These are phyloP conservation scores for Cynodonichthys magdalenae DNA, from an alignment of 2,797 vertebrate genomes.

Conservation along the genomic window DNA sequence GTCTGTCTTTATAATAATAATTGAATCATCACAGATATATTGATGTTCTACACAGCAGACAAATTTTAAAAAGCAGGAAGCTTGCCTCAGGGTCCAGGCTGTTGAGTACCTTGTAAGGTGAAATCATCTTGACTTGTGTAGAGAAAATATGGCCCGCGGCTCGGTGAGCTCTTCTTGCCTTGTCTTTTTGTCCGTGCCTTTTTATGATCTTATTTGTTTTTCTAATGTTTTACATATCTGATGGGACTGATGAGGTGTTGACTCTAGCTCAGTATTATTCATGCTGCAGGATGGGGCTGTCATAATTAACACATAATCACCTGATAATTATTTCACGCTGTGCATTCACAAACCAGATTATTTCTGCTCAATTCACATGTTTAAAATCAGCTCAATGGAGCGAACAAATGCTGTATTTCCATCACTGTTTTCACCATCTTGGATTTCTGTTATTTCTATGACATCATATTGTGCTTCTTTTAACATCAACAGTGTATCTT, in stretches of 20 bases:
- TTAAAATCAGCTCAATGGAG: background rate
- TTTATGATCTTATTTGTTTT: slow-evolving; percentile 12
- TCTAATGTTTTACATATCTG: slow-evolving; percentile 5
- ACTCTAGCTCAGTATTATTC: slow-evolving; percentile 1
- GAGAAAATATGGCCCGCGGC: slow-evolving; percentile 19
- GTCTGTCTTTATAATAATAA: background rate
- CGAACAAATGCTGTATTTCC: background rate
- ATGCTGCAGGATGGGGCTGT: background rate
- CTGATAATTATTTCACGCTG: background rate
- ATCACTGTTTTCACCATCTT: background rate
- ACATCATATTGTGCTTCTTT: background rate
- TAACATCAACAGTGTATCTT: too few relatives aligned
- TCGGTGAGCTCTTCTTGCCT: background rate
- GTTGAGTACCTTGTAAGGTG: slow-evolving; percentile 12
- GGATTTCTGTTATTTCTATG: background rate
- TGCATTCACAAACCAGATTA: background rate
- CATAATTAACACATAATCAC: background rate
- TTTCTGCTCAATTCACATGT: background rate
- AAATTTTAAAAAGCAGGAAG: slow-evolving; percentile 14
- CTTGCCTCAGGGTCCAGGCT: slow-evolving; percentile 26
- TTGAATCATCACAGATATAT: background rate
- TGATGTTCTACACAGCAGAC: slow-evolving; percentile 4
- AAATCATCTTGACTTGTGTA: slow-evolving; percentile 37
- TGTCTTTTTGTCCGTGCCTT: background rate
- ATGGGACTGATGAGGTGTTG: background rate